These are phyloP conservation scores for Volucella inanis DNA, from an alignment of 2,888 invertebrate genomes.

Conservation along the genomic window DNA sequence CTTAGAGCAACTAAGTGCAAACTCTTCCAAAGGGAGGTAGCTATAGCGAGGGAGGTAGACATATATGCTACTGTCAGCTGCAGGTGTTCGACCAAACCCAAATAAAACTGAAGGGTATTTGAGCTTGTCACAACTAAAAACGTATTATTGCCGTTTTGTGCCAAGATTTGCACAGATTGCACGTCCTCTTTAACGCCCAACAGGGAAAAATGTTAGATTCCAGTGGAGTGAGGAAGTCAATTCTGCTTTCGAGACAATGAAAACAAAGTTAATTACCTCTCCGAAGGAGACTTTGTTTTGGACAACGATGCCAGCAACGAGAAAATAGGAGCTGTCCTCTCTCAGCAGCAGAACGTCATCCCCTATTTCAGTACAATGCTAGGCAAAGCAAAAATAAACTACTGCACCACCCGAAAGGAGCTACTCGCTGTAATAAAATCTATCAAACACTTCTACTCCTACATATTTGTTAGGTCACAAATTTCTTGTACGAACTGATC, in stretches of 20 bases:
- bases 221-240: constrained; percentile 4
- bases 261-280: not conserved
- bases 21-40: constrained; percentile 25
- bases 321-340: not conserved
- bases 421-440: constrained; percentile 13
- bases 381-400: not conserved
- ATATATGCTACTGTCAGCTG: constrained; percentile 18
- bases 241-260: not conserved
- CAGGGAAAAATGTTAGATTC: not conserved
- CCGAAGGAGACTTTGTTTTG: not conserved
- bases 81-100: constrained; percentile 3
- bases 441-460: no score
- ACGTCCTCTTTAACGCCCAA: not conserved
- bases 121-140: not conserved
- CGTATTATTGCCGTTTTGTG: not conserved
- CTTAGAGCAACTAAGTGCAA: no score
- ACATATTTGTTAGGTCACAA: not conserved
- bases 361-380: no score
- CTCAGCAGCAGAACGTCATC: not conserved
- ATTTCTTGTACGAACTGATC: not conserved
- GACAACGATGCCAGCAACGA: not conserved
- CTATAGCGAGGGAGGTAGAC: no score
- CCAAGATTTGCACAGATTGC: not conserved
- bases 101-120: not conserved
- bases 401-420: not conserved